Evolutionary conservation across 2,888 invertebrate species (phyloP), one percentile per base, ranked within the genome.

Genomic region (Lissonota sp.): DNA sequence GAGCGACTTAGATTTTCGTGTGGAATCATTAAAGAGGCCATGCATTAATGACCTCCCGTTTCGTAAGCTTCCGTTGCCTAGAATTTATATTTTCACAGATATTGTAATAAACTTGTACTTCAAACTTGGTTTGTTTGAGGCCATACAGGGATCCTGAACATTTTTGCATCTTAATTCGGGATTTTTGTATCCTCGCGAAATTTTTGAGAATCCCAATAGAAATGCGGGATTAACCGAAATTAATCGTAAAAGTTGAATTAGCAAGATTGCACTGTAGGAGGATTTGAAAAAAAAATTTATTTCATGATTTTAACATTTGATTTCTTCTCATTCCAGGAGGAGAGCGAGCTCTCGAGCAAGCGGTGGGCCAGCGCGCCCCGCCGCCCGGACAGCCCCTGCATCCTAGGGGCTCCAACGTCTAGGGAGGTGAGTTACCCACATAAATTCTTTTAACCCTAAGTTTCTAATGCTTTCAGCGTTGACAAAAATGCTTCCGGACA

Each of bases 281-380:
- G 26, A 3, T 26, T 26, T 26, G 1, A 26, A 26, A 26, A 26
- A 26, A 26, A 26, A 26, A 26, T 26, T 26, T 3, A 26, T 26
- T 26, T 26, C 26, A 26, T 26, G 26, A 26, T 26, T 26, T 26
- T 26, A 26, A 26, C 26, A 3, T 26, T 26, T 1, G 26, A 26
- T 26, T 26, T 26, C 26, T 26, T 1, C 26, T 26, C 26, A 88
- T 94, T 95, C 8, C 93, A 96, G 96, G 96, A 96, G 94, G 95
- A 95, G 92, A 94, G 94, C 93, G 95, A 94, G 93, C 93, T 94
- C 92, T 92, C 93, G 95, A 95, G 94, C 94, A 94, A 94, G 94
- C 94, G 95, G 95, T 95, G 94, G 95, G 94, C 92, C 93, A 94
- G 93, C 92, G 95, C 94, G 95, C 95, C 93, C 93, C 94, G 93